Base-by-base conservation (phyloP, 2,888 invertebrate species). In the Nemotelus pantherinus region DNA sequence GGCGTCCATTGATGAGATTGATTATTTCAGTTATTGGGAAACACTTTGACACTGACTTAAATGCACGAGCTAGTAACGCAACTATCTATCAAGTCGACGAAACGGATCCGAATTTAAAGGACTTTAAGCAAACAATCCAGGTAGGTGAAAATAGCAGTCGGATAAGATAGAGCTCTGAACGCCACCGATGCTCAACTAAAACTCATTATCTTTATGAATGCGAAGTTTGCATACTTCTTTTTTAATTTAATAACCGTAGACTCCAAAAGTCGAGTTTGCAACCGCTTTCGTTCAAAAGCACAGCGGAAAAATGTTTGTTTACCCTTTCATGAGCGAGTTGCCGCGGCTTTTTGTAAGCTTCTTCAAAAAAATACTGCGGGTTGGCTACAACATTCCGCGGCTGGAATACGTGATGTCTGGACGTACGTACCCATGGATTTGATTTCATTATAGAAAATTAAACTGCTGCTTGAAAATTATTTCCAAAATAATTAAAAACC, bases 381-480 rank as follows among this genome's bases (percentile, higher is more conserved):
- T 87, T 5, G 87, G 86, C 3, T 87, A 85, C 78, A 80, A 86
- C 7, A 85, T 87, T 79, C 87, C 87, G 5, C 83, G 86, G 0
- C 80, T 87, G 2, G 87, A 87, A 58, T 86, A 83, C 78, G 72
- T 87, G 3, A 87, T 87, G 87, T 86, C 87, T 2, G 82, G 82
- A 25, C 83, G 87, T 86, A 80, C 77, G 78, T 78, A 53, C 41
- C 25, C 53, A 25, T 25, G 25, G 25, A 58, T 58, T n/a, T 5
- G n/a, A 58, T 58, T 58, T 58, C 53, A 10, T 53, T 10, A 25
- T 25, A 25, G 25, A 25, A 25, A 25, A 25, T 25, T 25, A 25
- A 25, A 25, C 25, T 25, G 25, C 25, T 25, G 25, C 25, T 25
- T 25, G 25, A 25, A 25, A 25, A 25, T 25, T 25, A 25, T 25